Conservation (phyloP, 2,888 invertebrate species). For the Apantesis nais region DNA sequence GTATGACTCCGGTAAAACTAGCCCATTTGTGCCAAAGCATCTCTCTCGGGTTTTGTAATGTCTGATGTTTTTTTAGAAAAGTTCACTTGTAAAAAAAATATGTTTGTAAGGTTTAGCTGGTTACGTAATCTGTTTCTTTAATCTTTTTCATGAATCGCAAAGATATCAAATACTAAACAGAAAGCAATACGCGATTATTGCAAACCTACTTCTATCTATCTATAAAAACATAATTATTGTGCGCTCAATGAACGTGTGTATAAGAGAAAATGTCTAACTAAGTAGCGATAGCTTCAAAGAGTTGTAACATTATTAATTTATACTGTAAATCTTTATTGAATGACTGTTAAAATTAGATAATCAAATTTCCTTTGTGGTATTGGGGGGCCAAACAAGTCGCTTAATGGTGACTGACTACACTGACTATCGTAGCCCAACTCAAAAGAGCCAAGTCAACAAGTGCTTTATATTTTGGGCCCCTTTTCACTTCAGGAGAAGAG, state of each 20-base stretch:
- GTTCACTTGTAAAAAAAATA: too few relatives aligned
- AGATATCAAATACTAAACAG: background rate
- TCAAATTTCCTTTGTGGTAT: background rate
- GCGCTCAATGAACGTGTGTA: constrained; percentile 4
- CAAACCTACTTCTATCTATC: background rate
- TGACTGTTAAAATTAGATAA: background rate
- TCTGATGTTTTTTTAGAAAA: too few relatives aligned
- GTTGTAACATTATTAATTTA: constrained; percentile 1
- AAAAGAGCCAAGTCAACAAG: too few relatives aligned
- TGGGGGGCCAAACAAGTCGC: too few relatives aligned
- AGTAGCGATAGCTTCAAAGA: background rate
- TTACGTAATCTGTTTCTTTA: background rate
- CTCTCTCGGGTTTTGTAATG: too few relatives aligned
- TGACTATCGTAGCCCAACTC: too few relatives aligned
- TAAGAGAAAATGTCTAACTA: constrained; percentile 10
- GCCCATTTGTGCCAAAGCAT: too few relatives aligned
- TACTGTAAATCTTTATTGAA: background rate
- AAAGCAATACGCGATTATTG: background rate
- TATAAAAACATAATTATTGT: background rate
- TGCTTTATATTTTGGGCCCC: too few relatives aligned
- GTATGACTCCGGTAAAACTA: too few relatives aligned
- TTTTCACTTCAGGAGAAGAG: too few relatives aligned
- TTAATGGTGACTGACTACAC: too few relatives aligned
- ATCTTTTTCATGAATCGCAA: background rate
- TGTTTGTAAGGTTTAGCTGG: background rate